Base-by-base conservation (phyloP, 30 jellyfish, hydroid and myxozoan species). In the Cassiopea andromeda region DNA sequence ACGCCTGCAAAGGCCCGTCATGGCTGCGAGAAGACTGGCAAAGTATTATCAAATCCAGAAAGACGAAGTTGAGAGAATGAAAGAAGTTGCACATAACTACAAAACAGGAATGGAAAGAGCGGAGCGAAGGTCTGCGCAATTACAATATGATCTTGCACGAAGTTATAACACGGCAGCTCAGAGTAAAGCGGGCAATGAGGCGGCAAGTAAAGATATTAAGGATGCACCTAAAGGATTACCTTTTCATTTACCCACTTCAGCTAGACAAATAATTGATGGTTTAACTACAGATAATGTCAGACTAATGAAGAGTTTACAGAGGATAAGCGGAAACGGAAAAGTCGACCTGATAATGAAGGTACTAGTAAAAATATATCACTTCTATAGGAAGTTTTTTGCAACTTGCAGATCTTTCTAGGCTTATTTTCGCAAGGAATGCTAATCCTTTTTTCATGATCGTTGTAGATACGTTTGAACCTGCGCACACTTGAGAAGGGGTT, bases 101-200 rank as follows among this genome's bases (percentile, higher is more conserved):
- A 85, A 85, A 67, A 46, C 60, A 3, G 93, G 93, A 13, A 60
- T 85, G 81, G 75, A 47, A 38, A 64, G 93, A 46, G 93, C 93
- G 2, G 93, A 85, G 49, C 46, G 93, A 60, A 85, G 87, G 75
- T 68, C 87, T 0, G 87, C 93, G 1, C 87, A 73, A 78, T 85
- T 72, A 47, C 87, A 85, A 60, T 75, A 75, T 7, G 93, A 85
- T 19, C 58, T 85, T 44, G 73, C 77, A 73, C 48, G 75, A 17
- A 57, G 67, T 10, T 45, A 44, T 1, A 45, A 60, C 60, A 73
- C 78, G 58, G 75, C 17, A n/a, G 78, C 67, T 1, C 61, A 43
- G 9, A 60, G 38, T 18, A 46, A 44, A 14, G 78, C 15, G 9
- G 57, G 49, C 46, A 87, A 78, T 1, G 1, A 38, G 8, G 48